Percentiles rank a stretch among this genome's conserved stretches.
phyloP scores from a whole-genome alignment of 2,888 invertebrate species.

The Callyntrura sp. region DNA sequence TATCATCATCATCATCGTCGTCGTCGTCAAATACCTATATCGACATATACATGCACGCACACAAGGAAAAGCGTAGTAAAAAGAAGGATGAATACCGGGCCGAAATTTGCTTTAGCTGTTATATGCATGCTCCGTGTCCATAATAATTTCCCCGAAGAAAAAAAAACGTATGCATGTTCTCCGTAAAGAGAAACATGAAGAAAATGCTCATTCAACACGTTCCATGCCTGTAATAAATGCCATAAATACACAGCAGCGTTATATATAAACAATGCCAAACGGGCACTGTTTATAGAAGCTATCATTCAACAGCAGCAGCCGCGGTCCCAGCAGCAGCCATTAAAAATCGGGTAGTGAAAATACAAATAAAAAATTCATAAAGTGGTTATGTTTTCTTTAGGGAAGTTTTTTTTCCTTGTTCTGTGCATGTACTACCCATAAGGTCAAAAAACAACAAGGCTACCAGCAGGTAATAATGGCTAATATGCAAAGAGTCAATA shows the following conservation, averaged over 20 bases:
- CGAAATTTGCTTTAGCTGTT: constrained; percentile 49
- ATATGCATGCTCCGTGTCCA: constrained; percentile 63
- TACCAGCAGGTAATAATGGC: too few relatives aligned
- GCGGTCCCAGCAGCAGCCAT: constrained; percentile 23
- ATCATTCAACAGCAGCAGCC: background rate
- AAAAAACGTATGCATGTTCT: constrained; percentile 20
- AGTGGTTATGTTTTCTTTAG: constrained; percentile 28
- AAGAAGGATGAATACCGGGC: constrained; percentile 48
- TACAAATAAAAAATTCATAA: constrained; percentile 66
- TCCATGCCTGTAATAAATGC: constrained; percentile 49
- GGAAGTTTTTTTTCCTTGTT: constrained; percentile 26
- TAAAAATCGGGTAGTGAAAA: constrained; percentile 38
- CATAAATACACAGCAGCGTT: too few relatives aligned
- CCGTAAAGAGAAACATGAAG: constrained; percentile 35
- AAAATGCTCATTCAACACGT: constrained; percentile 65
- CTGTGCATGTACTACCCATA: constrained; percentile 37
- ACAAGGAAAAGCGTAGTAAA: too few relatives aligned
- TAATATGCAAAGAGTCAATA: constrained; percentile 33
- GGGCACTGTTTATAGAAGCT: too few relatives aligned
- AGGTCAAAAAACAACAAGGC: too few relatives aligned
- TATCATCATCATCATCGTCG: background rate
- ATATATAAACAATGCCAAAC: too few relatives aligned
- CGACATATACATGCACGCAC: too few relatives aligned
- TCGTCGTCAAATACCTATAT: constrained; percentile 17
- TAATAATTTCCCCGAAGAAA: constrained; percentile 57